Conservation (phyloP, 2,113 vertebrate genomes). For the Cephalopholis sonnerati region DNA sequence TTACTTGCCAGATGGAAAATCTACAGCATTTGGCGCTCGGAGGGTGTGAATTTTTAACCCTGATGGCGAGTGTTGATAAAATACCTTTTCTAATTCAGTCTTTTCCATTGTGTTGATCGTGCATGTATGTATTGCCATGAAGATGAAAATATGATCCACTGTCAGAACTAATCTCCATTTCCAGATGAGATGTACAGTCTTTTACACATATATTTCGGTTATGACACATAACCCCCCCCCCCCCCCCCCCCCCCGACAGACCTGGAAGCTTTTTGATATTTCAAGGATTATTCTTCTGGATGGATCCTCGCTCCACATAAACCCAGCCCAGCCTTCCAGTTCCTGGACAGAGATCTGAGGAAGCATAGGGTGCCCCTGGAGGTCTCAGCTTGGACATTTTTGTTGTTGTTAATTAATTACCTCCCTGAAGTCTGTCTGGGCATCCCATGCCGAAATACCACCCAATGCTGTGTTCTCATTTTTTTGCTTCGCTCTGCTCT, state of each 20-base stretch:
- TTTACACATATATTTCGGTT: too few species aligned
- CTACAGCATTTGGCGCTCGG: too few species aligned
- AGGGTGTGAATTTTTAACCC: too few species aligned
- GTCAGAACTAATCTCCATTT: too few species aligned
- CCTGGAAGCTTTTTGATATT: constrained; percentile 14
- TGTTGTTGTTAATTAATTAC: constrained; percentile 87
- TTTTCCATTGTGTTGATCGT: too few species aligned
- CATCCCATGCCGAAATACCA: constrained; percentile 74
- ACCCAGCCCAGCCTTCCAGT: constrained; percentile 59
- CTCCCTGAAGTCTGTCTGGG: constrained; percentile 82
- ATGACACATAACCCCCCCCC: too few species aligned
- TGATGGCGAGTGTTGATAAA: too few species aligned
- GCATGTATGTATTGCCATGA: too few species aligned
- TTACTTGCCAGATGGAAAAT: too few species aligned
- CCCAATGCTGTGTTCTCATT: constrained; percentile 76
- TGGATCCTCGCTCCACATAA: constrained; percentile 63
- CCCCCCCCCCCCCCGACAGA: background rate
- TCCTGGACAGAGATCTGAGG: constrained; percentile 82
- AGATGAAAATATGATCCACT: too few species aligned
- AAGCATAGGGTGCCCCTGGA: constrained; percentile 71
- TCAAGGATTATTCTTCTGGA: constrained; percentile 45
- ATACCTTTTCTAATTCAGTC: too few species aligned
- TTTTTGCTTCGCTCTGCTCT: constrained; percentile 59
- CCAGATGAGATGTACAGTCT: too few species aligned
- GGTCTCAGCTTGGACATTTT: constrained; percentile 80